These are phyloP conservation scores for Gasterosteus nipponicus DNA, from an alignment of 2,113 vertebrate species.

Conservation along the genomic window DNA sequence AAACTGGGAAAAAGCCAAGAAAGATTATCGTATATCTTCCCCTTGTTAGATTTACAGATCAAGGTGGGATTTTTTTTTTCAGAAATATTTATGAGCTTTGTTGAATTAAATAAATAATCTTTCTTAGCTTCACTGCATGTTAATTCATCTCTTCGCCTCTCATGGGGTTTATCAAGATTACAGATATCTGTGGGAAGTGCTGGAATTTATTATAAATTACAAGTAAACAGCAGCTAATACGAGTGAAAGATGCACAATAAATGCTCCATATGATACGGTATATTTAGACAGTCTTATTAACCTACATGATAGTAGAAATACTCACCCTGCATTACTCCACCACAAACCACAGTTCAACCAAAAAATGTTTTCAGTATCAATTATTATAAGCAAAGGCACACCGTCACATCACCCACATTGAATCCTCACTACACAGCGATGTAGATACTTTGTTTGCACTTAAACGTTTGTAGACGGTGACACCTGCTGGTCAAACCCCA, in stretches of 20 bases:
- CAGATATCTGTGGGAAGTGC: not conserved
- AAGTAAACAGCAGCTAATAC: not conserved
- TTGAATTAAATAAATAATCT: not conserved
- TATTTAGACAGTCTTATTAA: not conserved
- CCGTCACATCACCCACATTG: not conserved
- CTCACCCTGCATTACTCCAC: not conserved
- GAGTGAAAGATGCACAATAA: not conserved
- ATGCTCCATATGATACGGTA: not conserved
- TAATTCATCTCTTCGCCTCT: constrained; percentile 3
- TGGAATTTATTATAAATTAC: constrained; percentile 18
- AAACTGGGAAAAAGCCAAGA: no score
- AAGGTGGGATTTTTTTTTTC: not conserved
- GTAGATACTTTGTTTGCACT: not conserved
- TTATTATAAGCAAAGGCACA: not conserved
- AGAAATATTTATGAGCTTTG: not conserved
- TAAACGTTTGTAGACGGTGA: constrained; percentile 62
- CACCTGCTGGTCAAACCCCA: constrained; percentile 73
- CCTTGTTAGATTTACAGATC: not conserved
- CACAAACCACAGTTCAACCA: not conserved
- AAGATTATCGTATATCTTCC: not conserved
- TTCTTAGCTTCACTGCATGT: not conserved
- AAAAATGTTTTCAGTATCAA: not conserved
- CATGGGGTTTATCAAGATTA: not conserved
- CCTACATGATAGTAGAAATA: not conserved
- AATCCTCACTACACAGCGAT: not conserved